A percentile compares a stretch with the other conserved stretches of the same genome.
Conservation (phyloP, 2,113 vertebrate genomes). For the Vidua chalybeata region DNA sequence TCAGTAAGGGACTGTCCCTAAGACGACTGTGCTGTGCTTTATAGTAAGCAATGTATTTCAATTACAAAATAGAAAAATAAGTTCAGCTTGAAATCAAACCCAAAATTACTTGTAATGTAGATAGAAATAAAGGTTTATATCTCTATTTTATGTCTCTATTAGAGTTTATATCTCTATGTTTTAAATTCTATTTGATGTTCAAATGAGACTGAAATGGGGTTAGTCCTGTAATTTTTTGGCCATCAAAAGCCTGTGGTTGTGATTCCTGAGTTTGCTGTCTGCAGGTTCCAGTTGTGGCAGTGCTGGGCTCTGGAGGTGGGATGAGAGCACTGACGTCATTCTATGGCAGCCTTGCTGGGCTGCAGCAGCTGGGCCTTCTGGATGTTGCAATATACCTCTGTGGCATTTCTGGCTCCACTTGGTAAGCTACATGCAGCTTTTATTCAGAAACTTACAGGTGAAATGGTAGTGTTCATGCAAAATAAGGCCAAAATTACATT, state of each 20-base stretch:
- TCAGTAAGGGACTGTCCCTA: background rate
- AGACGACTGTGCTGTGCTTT: background rate
- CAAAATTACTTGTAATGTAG: background rate
- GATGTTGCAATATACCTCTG: conserved; percentile 79
- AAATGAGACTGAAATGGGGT: background rate
- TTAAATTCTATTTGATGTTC: background rate
- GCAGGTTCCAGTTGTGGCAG: conserved; percentile 82
- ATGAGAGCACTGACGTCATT: conserved; percentile 82
- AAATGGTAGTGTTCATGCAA: background rate
- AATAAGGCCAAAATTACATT: background rate
- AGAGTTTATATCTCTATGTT: background rate
- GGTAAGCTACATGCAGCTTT: conserved; percentile 68
- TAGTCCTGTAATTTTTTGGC: background rate
- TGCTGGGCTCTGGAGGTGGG: conserved; percentile 85
- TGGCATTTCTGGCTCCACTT: conserved; percentile 89
- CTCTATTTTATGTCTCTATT: background rate
- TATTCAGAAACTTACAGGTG: background rate
- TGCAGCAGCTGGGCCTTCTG: conserved; percentile 81
- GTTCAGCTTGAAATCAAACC: background rate
- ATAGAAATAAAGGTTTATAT: background rate
- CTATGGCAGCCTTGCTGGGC: conserved; percentile 80
- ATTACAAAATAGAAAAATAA: background rate
- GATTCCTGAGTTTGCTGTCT: background rate
- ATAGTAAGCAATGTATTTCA: background rate
- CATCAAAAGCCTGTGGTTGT: background rate